Evolutionary conservation across 2,888 invertebrate genomes (phyloP), one percentile per base, ranked within the genome.

Genomic region (Abrostola tripartita): DNA sequence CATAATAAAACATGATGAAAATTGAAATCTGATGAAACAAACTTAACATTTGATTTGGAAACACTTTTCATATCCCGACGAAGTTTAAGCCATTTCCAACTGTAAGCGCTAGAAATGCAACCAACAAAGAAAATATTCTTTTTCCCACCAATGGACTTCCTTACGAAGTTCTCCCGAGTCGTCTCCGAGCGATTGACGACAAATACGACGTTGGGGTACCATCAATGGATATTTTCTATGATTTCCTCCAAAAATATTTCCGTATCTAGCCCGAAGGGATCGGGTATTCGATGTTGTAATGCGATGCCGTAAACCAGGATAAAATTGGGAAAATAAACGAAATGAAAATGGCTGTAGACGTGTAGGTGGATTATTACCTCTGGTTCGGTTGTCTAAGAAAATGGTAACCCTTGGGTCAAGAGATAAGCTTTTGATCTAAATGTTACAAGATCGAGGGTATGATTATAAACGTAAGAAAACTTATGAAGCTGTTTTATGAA

Each of bases 251-350:
- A 70, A 66, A 65, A 68, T 67, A 67, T 67, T 64, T 59, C 60
- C 52, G 52, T 65, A 62, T 65, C 53, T 65, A 61, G 57, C 58
- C 65, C 24, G 51, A 56, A 68, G 59, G 57, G 65, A 52, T 36
- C 37, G 49, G 57, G 55, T 52, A 66, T 65, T 58, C 62, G 35
- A 68, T 64, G 70, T 66, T 73, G 70, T 78, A 62, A 75, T 72
- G 51, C 53, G 57, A 62, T 52, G 42, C 51, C 62, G 66, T 65
- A 72, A 72, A 75, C 64, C 66, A 63, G 62, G 56, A 74, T 69
- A 66, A 74, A 71, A 69, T 65, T 65, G 69, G 64, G 58, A 56
- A 72, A 71, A 74, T 74, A 71, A 66, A 53, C 57, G 63, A 67
- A 67, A 73, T 61, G 50, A 59, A 58, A 68, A 58, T 59, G 24